Conservation (phyloP, 2,113 vertebrate genomes). For the Neogale vison region DNA sequence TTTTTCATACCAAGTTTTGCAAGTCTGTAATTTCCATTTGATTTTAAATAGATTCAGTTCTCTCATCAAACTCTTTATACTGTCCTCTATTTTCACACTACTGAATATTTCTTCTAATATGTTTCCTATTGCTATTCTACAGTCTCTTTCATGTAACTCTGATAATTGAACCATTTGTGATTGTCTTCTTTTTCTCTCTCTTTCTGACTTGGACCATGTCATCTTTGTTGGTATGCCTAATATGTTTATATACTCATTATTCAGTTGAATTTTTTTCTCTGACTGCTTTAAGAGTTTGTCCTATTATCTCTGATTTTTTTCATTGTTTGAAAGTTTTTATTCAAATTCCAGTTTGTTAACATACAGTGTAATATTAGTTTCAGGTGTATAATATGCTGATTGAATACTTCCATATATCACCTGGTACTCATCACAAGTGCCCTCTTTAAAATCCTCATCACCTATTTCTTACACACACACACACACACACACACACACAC, state of each 20-base stretch:
- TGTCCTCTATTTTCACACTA: background rate
- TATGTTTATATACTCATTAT: background rate
- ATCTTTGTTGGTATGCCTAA: background rate
- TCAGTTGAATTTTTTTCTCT: background rate
- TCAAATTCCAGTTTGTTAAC: background rate
- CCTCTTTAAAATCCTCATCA: background rate
- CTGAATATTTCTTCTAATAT: background rate
- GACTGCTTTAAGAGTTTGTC: background rate
- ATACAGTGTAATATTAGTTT: background rate
- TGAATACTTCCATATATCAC: background rate
- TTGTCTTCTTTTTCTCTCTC: background rate
- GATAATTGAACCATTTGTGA: background rate
- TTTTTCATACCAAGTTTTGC: background rate
- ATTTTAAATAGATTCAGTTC: background rate
- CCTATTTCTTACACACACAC: background rate
- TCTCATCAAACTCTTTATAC: background rate
- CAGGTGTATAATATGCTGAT: background rate
- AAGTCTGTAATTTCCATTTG: background rate
- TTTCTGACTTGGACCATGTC: background rate
- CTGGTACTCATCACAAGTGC: background rate
- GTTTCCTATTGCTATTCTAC: background rate
- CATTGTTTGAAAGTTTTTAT: background rate
- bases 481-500: rapidly evolving
- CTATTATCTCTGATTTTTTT: background rate
- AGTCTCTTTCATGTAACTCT: background rate